Conservation (phyloP, 2,888 invertebrate genomes). For the Torymus aiolomorphi region DNA sequence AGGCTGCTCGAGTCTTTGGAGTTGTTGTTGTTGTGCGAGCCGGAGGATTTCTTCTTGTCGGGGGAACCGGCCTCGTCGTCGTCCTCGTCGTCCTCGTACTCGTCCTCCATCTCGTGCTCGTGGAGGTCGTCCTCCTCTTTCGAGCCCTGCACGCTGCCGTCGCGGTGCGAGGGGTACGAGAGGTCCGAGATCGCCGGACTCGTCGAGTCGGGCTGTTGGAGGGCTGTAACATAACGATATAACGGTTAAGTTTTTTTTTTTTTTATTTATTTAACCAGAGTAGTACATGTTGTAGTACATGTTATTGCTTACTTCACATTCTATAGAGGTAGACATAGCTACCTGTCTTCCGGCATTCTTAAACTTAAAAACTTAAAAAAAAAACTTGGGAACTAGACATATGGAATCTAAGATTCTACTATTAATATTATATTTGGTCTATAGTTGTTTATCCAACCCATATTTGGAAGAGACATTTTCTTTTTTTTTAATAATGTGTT, state of each 20-base stretch:
- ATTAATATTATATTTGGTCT: no score
- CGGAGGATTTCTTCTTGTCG: slow-evolving; percentile 44
- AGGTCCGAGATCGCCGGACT: slow-evolving; percentile 89
- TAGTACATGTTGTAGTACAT: no score
- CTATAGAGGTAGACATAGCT: no score
- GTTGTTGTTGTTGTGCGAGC: not conserved
- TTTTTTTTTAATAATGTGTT: no score
- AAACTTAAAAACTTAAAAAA: no score
- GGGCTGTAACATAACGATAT: slow-evolving; percentile 72
- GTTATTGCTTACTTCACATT: no score
- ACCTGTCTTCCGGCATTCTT: no score
- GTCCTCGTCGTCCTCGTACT: slow-evolving; percentile 64
- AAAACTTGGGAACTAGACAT: no score
- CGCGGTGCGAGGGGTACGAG: slow-evolving; percentile 74
- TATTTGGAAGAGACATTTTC: no score
- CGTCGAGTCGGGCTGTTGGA: slow-evolving; percentile 89
- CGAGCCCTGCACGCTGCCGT: slow-evolving; percentile 70
- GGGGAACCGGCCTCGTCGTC: slow-evolving; percentile 54
- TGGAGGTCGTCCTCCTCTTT: slow-evolving; percentile 76
- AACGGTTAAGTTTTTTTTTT: not conserved
- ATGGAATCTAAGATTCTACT: no score
- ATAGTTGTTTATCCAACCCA: no score
- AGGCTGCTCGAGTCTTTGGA: slow-evolving; percentile 70
- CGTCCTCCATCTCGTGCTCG: slow-evolving; percentile 80
- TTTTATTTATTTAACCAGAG: no score